These are phyloP conservation scores for Virgularia gustaviana DNA, from an alignment of 92 coral and sea anemone species.

Conservation along the genomic window DNA sequence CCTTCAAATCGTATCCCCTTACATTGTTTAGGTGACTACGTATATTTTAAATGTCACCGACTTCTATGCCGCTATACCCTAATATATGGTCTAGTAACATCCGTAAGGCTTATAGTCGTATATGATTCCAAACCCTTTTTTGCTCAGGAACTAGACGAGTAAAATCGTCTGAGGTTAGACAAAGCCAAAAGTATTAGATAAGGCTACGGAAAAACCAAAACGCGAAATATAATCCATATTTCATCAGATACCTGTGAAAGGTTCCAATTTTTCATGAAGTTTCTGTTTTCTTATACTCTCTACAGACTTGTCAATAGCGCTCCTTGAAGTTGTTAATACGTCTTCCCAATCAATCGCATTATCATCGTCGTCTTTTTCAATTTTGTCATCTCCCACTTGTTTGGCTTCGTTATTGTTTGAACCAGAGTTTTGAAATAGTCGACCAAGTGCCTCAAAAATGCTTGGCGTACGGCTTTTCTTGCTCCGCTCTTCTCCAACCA, in stretches of 20 bases:
- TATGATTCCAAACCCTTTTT: too few relatives aligned
- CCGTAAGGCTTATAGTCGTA: too few relatives aligned
- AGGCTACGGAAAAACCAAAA: not conserved
- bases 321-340: not conserved
- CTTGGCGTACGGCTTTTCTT: not conserved
- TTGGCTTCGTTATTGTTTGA: constrained; percentile 3
- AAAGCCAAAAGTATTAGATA: not conserved
- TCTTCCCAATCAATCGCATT: constrained; percentile 3
- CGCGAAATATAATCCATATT: not conserved
- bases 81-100: too few relatives aligned
- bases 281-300: constrained; percentile 2
- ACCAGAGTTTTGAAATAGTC: constrained; percentile 8
- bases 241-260: not conserved
- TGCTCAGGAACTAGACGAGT: not conserved
- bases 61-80: too few relatives aligned
- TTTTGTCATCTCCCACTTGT: constrained; percentile 1
- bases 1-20: too few relatives aligned
- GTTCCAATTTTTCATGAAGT: not conserved
- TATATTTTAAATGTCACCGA: too few relatives aligned
- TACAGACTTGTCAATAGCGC: constrained; percentile 4
- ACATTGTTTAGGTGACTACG: too few relatives aligned
- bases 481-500: not conserved
- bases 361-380: not conserved
- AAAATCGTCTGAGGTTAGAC: not conserved
- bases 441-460: constrained; percentile 3